Conservation (phyloP, 2,113 vertebrate genomes). For the Gobius niger region DNA sequence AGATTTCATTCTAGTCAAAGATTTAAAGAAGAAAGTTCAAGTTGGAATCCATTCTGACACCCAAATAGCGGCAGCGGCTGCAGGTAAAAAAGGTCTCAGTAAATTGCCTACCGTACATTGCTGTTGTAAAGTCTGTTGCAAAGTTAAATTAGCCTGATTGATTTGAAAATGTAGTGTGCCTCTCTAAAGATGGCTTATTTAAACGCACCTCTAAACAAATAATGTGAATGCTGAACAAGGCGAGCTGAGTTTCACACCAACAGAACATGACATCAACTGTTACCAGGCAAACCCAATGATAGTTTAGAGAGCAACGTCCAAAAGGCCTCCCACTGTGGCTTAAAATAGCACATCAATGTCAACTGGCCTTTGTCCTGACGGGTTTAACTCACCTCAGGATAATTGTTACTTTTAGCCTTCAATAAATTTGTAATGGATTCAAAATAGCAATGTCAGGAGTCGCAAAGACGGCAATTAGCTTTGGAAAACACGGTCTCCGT, state of each 20-base stretch:
- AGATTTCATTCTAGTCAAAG: too few species aligned
- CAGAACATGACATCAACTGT: conserved; percentile 41
- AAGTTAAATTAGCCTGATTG: background rate
- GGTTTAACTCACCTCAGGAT: background rate
- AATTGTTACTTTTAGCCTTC: too few species aligned
- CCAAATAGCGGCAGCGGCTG: too few species aligned
- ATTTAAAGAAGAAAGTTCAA: too few species aligned
- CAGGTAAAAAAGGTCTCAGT: too few species aligned
- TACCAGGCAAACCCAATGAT: conserved; percentile 53
- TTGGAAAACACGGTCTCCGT: too few species aligned
- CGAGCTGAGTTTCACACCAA: conserved; percentile 21
- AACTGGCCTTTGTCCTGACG: background rate
- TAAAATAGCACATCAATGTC: conserved; percentile 39
- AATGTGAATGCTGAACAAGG: background rate
- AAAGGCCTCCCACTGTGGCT: conserved; percentile 50
- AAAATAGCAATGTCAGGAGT: too few species aligned
- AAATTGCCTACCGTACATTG: too few species aligned
- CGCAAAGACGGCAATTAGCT: too few species aligned
- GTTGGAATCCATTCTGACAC: too few species aligned
- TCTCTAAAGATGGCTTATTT: background rate
- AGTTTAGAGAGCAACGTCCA: conserved; percentile 47
- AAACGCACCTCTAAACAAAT: background rate
- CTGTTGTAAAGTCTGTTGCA: too few species aligned
- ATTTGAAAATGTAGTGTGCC: background rate
- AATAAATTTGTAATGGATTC: too few species aligned